Percentiles rank a stretch among this genome's conserved stretches.
Evolutionary conservation across 2,888 invertebrate genomes (phyloP).

Genomic region (Plebejus anna): DNA sequence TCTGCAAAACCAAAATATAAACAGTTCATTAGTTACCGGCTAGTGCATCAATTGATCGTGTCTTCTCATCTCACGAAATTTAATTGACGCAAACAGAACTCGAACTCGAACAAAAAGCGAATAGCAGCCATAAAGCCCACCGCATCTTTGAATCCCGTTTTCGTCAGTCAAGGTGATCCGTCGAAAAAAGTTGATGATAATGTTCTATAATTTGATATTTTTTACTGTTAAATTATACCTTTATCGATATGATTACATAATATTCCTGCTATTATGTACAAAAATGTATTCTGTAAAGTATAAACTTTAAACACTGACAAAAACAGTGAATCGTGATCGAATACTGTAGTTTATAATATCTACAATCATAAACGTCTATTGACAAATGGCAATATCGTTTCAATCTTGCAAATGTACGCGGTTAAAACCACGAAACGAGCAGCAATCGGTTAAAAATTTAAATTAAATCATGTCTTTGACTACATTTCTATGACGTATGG

Average conservation of each 20-base stretch:
- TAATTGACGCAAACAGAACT: conserved; percentile 13
- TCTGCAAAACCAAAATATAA: background rate
- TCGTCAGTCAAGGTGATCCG: conserved; percentile 23
- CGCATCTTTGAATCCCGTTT: conserved; percentile 22
- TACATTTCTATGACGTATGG: no score
- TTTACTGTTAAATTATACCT: conserved; percentile 22
- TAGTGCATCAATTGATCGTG: background rate
- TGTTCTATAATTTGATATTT: conserved; percentile 24
- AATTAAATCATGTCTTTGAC: background rate
- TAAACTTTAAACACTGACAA: background rate
- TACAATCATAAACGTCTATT: background rate
- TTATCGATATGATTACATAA: conserved; percentile 16
- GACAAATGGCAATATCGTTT: background rate
- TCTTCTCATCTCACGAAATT: conserved; percentile 22
- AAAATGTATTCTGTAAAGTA: conserved; percentile 6
- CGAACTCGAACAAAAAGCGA: background rate
- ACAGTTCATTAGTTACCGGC: background rate
- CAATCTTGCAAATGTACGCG: background rate
- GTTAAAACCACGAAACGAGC: background rate
- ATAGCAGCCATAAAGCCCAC: background rate
- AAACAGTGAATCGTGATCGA: conserved; percentile 9
- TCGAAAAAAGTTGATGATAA: conserved; percentile 22
- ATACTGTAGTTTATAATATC: background rate
- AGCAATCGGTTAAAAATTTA: background rate
- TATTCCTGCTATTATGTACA: conserved; percentile 1